phyloP scores from a whole-genome alignment of 2,797 vertebrate species.

The Picus viridis region DNA sequence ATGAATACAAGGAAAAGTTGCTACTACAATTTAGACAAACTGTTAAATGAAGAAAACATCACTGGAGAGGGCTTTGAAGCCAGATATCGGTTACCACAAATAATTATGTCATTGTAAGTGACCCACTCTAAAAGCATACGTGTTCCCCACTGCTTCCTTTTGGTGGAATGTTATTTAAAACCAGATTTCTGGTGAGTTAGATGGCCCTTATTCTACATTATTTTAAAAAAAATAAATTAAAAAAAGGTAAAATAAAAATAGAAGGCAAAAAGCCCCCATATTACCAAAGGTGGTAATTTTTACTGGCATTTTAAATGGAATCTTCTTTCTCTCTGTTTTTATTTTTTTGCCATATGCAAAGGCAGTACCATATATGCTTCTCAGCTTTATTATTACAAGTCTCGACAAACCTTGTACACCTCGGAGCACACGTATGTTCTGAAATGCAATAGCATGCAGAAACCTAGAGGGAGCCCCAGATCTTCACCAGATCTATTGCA shows the following conservation, averaged over 20 bases:
- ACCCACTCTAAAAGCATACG: not conserved
- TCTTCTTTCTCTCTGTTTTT: not conserved
- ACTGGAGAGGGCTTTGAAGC: not conserved
- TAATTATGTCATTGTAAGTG: not conserved
- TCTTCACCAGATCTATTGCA: not conserved
- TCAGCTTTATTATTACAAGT: not conserved
- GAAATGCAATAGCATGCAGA: not conserved
- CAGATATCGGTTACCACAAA: not conserved
- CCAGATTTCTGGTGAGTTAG: not conserved
- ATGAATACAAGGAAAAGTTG: not conserved
- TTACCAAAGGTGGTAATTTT: no score
- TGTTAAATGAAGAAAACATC: not conserved
- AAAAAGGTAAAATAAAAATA: no score
- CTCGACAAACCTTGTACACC: not conserved
- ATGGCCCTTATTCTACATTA: not conserved
- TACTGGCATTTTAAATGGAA: not conserved
- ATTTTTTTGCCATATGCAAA: not conserved
- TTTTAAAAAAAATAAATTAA: not conserved
- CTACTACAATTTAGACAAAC: not conserved
- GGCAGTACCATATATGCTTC: not conserved
- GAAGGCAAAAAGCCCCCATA: no score
- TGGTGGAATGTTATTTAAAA: not conserved
- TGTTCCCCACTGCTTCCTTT: not conserved
- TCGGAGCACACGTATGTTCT: not conserved
- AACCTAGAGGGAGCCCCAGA: not conserved